Percentiles rank a stretch among this genome's conserved stretches.
Conservation (phyloP, 1,140 invertebrate species). For the Hycleus phaleratus region DNA sequence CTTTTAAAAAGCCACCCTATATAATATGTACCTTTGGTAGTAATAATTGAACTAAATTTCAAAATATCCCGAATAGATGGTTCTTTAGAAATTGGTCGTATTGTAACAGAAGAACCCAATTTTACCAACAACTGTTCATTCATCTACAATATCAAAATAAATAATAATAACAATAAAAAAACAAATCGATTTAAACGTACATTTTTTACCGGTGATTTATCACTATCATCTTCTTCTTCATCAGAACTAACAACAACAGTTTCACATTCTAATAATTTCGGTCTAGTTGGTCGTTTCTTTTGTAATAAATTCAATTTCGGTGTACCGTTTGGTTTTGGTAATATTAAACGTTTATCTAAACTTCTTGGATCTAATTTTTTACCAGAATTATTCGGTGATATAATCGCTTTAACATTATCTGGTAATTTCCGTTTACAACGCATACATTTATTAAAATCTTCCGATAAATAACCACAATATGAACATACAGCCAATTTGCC, state of each 20-base stretch:
- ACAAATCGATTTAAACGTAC: background rate
- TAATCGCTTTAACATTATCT: conserved; percentile 45
- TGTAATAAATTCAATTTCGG: conserved; percentile 6
- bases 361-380: conserved; percentile 10
- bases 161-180: background rate
- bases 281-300: conserved; percentile 24
- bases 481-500: conserved; percentile 65
- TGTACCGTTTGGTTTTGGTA: conserved; percentile 6
- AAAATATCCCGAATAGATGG: conserved; percentile 32
- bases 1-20: no score
- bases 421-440: conserved; percentile 51
- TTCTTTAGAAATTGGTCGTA: conserved; percentile 32
- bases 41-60: conserved; percentile 9
- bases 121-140: conserved; percentile 26
- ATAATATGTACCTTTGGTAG: background rate
- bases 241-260: conserved; percentile 59
- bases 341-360: conserved; percentile 9
- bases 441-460: conserved; percentile 63
- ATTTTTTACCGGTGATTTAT: conserved; percentile 20
- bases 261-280: conserved; percentile 46
- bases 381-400: conserved; percentile 17
- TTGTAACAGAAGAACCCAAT: conserved; percentile 26
- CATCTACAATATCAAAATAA: conserved; percentile 9
- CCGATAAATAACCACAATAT: conserved; percentile 61
- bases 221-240: conserved; percentile 45